Conservation (phyloP, 2,113 vertebrate genomes). For the Strigops habroptila region DNA sequence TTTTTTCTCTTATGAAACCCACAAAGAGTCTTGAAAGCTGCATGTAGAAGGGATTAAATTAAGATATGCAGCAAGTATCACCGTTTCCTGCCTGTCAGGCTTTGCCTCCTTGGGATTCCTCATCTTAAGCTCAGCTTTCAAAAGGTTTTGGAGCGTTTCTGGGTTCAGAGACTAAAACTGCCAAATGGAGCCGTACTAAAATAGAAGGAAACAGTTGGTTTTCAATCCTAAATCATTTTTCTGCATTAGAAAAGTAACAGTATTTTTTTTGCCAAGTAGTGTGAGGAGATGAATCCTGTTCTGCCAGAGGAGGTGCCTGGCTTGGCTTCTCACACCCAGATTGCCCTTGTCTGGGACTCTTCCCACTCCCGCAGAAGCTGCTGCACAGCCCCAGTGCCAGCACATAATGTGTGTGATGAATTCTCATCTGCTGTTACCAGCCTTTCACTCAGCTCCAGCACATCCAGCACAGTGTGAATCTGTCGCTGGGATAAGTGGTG, state of each 20-base stretch:
- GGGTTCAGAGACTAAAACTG: not conserved
- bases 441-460: rapidly evolving
- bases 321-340: not conserved
- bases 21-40: not conserved
- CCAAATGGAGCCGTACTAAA: not conserved
- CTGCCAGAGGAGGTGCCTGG: not conserved
- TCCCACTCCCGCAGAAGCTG: not conserved
- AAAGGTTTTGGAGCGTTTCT: not conserved
- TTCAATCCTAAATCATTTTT: not conserved
- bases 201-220: not conserved
- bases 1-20: not conserved
- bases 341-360: not conserved
- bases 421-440: not conserved
- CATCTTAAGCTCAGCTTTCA: not conserved
- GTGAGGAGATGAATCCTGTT: not conserved
- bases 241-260: not conserved
- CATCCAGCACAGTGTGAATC: not conserved
- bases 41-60: not conserved
- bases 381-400: not conserved
- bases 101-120: not conserved
- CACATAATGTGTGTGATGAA: not conserved
- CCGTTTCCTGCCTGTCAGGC: not conserved
- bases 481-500: not conserved
- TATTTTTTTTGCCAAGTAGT: not conserved
- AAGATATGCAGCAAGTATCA: not conserved